Evolutionary conservation across 2,888 invertebrate species (phyloP).

Genomic region (Lagria hirta): DNA sequence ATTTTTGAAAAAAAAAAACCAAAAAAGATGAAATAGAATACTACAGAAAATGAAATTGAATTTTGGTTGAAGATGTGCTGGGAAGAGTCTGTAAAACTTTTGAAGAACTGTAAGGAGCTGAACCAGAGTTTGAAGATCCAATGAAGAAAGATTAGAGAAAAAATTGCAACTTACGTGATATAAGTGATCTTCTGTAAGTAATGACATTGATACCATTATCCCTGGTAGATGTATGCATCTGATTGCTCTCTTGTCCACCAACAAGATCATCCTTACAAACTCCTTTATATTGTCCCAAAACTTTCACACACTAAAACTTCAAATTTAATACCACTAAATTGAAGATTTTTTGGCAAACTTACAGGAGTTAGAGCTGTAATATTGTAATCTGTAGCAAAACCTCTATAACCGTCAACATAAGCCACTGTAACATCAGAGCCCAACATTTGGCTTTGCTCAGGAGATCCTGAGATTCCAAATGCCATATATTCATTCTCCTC

Average conservation of each 20-base stretch:
- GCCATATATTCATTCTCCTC: slow-evolving; percentile 80
- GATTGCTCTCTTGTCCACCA: slow-evolving; percentile 80
- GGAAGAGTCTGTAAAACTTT: too few species aligned
- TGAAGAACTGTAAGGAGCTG: too few species aligned
- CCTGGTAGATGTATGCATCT: slow-evolving; percentile 71
- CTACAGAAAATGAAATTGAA: too few species aligned
- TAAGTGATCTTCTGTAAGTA: slow-evolving; percentile 74
- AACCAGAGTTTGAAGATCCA: too few species aligned
- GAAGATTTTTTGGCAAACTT: slow-evolving; percentile 38
- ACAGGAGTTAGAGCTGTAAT: slow-evolving; percentile 81
- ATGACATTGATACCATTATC: slow-evolving; percentile 77
- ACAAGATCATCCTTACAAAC: slow-evolving; percentile 83
- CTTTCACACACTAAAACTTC: slow-evolving; percentile 72
- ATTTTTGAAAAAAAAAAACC: too few species aligned
- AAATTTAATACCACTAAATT: slow-evolving; percentile 1
- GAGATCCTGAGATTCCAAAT: slow-evolving; percentile 82
- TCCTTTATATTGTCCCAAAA: slow-evolving; percentile 81
- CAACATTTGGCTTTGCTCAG: slow-evolving; percentile 72
- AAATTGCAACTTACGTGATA: slow-evolving; percentile 69
- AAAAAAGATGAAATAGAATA: too few species aligned
- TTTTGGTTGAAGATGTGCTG: too few species aligned
- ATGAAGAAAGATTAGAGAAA: neutral
- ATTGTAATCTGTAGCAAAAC: slow-evolving; percentile 80
- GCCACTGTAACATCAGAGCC: slow-evolving; percentile 83
- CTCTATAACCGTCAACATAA: slow-evolving; percentile 71